Base-by-base conservation (phyloP, 2,797 vertebrate genomes). In the Xenops minutus region DNA sequence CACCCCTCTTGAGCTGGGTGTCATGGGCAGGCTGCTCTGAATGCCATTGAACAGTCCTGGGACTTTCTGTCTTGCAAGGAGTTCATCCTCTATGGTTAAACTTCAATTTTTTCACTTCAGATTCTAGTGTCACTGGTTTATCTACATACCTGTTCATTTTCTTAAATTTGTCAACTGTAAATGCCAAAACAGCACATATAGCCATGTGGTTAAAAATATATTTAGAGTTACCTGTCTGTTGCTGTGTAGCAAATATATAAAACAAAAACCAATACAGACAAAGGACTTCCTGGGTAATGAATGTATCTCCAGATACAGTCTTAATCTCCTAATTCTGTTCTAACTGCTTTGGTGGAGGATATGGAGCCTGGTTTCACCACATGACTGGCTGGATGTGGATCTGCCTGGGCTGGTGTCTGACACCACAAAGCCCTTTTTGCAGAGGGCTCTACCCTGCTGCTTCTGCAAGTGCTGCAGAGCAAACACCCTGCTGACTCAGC, bases 281-380 rank as follows among this genome's bases (percentile, higher is more conserved):
- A 51, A 54, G 14, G 34, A 14, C 34, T 68, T 54, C 20, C 29
- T 46, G 32, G 21, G 4, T 61, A 46, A 59, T 26, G 6, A 77
- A 34, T 29, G 4, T 23, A 46, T 34, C 32, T 67, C 8, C 16
- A 41, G 41, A 32, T 20, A 54, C 29, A 32, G 12, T 54, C 17
- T 30, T 5, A 30, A 32, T 32, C 51, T 54, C 8, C n/a, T 22
- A 21, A 9, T n/a, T 74, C 21, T 49, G 36, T n/a, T 0, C 0
- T 32, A 37, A 51, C 23, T 41, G 18, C 13, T 64, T 64, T 64
- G 36, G n/a, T 55, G 51, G 16, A 16, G 51, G 11, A 36, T 27
- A 23, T 27, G 32, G 41, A 59, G 26, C 14, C 54, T 44, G 37
- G 4, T 64, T 51, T 88, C 0, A 1, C 27, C 39, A 51, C 24